Evolutionary conservation across 2,888 invertebrate genomes (phyloP).

Genomic region (Ametastegia equiseti): DNA sequence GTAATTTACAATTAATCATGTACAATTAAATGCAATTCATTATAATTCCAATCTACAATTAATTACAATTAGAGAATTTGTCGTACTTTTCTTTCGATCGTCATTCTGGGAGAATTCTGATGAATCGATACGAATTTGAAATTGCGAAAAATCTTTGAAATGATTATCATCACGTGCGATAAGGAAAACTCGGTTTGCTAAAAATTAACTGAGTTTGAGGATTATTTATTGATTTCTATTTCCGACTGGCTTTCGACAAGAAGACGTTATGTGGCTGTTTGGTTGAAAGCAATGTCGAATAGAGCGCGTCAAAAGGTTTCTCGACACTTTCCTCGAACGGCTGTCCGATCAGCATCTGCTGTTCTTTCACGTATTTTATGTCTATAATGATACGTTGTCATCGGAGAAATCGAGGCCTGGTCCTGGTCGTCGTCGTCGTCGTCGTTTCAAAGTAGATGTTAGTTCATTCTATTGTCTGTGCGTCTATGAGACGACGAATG

Average conservation of each 20-base stretch:
- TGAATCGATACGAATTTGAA: too few relatives aligned
- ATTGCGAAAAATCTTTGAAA: too few relatives aligned
- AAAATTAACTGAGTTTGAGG: background rate
- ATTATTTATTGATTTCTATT: background rate
- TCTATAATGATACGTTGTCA: slow-evolving; percentile 33
- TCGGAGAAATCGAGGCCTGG: slow-evolving; percentile 27
- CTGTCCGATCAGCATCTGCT: slow-evolving; percentile 19
- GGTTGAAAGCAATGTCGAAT: background rate
- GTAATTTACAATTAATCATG: too few relatives aligned
- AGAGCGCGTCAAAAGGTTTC: slow-evolving; percentile 14
- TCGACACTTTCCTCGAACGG: slow-evolving; percentile 27
- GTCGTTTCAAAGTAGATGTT: slow-evolving; percentile 21
- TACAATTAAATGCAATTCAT: too few relatives aligned
- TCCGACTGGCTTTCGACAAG: background rate
- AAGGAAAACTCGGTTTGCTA: too few relatives aligned
- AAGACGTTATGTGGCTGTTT: background rate
- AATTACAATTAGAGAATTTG: too few relatives aligned
- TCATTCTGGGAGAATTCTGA: too few relatives aligned
- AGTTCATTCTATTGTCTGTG: slow-evolving; percentile 4
- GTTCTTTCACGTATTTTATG: background rate
- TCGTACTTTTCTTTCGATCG: too few relatives aligned
- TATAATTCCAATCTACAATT: too few relatives aligned
- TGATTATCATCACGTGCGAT: too few relatives aligned
- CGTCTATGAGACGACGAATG: background rate
- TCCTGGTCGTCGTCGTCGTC: too few relatives aligned